phyloP scores from a whole-genome alignment of 2,797 vertebrate genomes.

The Halcyon badia region DNA sequence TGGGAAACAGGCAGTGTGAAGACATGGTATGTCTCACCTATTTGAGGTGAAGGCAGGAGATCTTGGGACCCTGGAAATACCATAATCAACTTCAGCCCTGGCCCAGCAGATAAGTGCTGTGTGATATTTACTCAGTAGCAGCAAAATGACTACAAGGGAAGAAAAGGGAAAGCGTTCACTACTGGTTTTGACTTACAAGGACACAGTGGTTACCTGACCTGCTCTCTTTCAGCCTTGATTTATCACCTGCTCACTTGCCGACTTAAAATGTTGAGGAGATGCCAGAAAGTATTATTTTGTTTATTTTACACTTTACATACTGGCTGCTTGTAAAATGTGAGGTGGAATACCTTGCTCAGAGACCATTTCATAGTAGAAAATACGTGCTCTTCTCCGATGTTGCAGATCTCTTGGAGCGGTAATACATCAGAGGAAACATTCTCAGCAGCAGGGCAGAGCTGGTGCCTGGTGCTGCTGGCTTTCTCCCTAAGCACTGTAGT shows the following conservation, averaged over 20 bases:
- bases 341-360: not conserved
- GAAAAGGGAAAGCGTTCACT: not conserved
- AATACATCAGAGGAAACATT: not conserved
- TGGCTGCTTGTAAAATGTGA: not conserved
- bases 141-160: not conserved
- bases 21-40: not conserved
- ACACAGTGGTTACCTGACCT: not conserved
- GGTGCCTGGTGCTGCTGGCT: not conserved
- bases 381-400: fast-evolving
- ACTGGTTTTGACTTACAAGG: not conserved
- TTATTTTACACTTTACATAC: not conserved
- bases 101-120: not conserved
- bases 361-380: not conserved
- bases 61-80: not conserved
- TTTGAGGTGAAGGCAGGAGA: not conserved
- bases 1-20: not conserved
- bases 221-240: not conserved
- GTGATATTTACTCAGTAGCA: not conserved
- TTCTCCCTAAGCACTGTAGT: not conserved
- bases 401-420: not conserved
- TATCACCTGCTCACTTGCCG: not conserved
- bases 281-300: not conserved
- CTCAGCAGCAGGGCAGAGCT: not conserved
- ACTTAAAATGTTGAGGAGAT: not conserved
- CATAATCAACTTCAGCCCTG: not conserved